Percentiles rank a stretch among this genome's conserved stretches.
Conservation (phyloP, 2,888 invertebrate genomes). For the Rhaphigaster nebulosa region DNA sequence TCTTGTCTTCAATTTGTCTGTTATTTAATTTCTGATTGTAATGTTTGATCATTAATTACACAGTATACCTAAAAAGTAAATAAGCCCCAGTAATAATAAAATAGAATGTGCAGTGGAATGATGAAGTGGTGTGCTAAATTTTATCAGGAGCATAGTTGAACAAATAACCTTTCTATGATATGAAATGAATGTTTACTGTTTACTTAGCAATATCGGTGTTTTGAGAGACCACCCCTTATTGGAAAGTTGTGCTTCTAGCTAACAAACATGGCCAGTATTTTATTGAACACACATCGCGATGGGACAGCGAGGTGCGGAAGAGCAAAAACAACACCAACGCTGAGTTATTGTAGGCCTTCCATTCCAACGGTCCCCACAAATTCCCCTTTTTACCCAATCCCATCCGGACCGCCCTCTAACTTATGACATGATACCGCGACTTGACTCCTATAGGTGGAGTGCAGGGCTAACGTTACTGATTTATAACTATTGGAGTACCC, state of each 20-base stretch:
- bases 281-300: not conserved
- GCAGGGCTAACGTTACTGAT: not conserved
- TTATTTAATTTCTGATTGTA: too few species aligned
- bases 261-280: not conserved
- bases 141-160: too few species aligned
- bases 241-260: not conserved
- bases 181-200: not conserved
- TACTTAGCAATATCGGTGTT: not conserved
- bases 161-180: not conserved
- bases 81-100: too few species aligned
- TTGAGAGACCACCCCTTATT: not conserved
- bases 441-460: not conserved
- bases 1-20: too few species aligned
- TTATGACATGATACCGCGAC: not conserved
- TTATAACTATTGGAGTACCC: not conserved
- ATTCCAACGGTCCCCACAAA: not conserved
- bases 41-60: too few species aligned
- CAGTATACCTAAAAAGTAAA: too few species aligned
- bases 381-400: constrained; percentile 2
- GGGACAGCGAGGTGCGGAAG: not conserved
- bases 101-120: too few species aligned
- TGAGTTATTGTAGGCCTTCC: constrained; percentile 28
- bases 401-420: not conserved
- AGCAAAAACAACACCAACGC: not conserved
- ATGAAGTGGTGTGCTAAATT: too few species aligned